Evolutionary conservation across 1,140 invertebrate species (phyloP).

Genomic region (Antheraea mylitta): DNA sequence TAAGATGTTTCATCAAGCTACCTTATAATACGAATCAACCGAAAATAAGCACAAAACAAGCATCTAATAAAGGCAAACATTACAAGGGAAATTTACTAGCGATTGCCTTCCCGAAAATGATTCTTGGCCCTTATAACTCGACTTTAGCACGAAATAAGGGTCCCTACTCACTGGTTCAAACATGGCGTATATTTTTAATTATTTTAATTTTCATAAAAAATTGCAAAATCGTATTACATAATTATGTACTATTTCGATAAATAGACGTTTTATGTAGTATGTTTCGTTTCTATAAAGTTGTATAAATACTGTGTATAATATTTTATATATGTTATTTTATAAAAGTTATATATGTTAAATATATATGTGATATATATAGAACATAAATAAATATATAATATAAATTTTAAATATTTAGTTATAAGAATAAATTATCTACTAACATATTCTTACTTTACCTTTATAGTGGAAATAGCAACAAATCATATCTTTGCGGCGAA

Average conservation of each 20-base stretch:
- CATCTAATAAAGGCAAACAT: constrained; percentile 35
- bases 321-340: no score
- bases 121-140: constrained; percentile 26
- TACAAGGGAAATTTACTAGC: constrained; percentile 43
- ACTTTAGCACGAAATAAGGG: constrained; percentile 5
- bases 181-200: not conserved
- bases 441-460: no score
- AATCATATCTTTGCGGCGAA: no score
- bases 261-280: no score
- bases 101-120: constrained; percentile 37
- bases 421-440: no score
- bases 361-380: no score
- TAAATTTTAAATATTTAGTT: no score
- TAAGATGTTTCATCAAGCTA: constrained; percentile 29
- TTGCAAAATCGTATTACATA: not conserved
- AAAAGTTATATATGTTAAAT: no score
- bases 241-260: not conserved
- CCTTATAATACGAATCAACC: constrained; percentile 46
- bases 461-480: no score
- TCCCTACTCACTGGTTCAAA: not conserved
- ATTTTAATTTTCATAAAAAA: not conserved
- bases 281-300: no score
- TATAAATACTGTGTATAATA: no score
- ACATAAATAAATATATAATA: no score
- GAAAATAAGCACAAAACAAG: constrained; percentile 38